phyloP scores from a whole-genome alignment of 92 coral and sea anemone genomes.

The Porites divaricata region DNA sequence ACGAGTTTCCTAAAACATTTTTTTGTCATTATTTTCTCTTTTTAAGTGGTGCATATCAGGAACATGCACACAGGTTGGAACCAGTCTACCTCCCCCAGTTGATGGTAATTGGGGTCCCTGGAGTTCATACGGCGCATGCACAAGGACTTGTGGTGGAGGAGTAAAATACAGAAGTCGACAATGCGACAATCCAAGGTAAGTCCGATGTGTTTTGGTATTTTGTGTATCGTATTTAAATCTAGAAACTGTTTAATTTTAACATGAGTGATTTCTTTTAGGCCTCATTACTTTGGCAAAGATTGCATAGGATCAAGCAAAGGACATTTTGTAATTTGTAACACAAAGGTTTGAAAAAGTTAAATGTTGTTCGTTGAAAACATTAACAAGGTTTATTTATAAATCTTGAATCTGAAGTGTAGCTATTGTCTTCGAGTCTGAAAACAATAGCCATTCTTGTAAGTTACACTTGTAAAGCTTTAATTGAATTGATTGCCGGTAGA shows the following conservation, averaged over 20 bases:
- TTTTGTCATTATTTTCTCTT: background rate
- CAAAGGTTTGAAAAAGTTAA: slow-evolving; percentile 34
- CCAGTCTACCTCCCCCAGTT: slow-evolving; percentile 74
- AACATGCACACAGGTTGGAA: slow-evolving; percentile 71
- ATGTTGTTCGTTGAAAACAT: no score
- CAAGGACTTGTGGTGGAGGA: slow-evolving; percentile 94
- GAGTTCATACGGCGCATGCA: slow-evolving; percentile 75
- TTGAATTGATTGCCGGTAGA: no score
- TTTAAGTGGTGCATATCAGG: slow-evolving; percentile 73
- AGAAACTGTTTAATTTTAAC: background rate
- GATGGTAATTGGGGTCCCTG: slow-evolving; percentile 94
- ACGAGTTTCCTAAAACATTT: background rate
- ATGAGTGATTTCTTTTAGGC: slow-evolving; percentile 43
- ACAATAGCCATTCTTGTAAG: no score
- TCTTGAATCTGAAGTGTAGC: no score
- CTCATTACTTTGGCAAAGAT: slow-evolving; percentile 72
- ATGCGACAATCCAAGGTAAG: slow-evolving; percentile 86
- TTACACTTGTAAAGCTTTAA: no score
- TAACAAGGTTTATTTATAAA: no score
- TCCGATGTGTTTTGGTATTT: background rate
- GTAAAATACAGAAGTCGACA: slow-evolving; percentile 72
- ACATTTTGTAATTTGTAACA: slow-evolving; percentile 72
- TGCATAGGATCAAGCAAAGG: slow-evolving; percentile 76
- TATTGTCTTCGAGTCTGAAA: no score
- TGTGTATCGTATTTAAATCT: background rate